These are phyloP conservation scores for Pedionomus torquatus DNA, from an alignment of 2,113 vertebrate genomes.

Conservation along the genomic window DNA sequence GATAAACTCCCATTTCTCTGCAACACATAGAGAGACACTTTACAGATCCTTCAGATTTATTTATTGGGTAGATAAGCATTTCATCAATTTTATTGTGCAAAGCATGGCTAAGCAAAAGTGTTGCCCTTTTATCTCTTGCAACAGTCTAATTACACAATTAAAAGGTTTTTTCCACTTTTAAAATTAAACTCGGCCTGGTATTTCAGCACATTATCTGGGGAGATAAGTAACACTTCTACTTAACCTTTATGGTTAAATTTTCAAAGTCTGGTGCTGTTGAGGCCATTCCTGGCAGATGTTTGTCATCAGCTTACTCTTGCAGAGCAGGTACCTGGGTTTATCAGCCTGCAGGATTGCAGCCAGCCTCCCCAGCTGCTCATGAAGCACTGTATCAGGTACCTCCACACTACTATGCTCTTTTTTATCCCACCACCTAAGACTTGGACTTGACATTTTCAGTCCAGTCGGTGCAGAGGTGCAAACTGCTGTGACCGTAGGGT, in stretches of 20 bases:
- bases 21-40: neutral
- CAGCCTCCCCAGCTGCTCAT: neutral
- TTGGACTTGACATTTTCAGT: neutral
- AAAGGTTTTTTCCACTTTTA: neutral
- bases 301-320: neutral
- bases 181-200: neutral
- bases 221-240: neutral
- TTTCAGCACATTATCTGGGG: neutral
- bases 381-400: neutral
- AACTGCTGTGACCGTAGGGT: rapidly evolving
- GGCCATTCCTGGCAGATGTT: neutral
- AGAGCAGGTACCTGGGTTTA: neutral
- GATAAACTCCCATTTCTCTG: neutral
- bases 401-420: neutral
- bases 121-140: neutral
- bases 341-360: neutral
- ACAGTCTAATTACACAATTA: neutral
- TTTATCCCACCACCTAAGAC: neutral
- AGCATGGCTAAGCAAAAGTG: too few relatives aligned
- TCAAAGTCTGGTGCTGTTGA: neutral
- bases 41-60: neutral
- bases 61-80: neutral
- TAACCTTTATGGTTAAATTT: neutral
- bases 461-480: rapidly evolving
- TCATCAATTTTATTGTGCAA: neutral